A percentile compares a stretch with the other conserved stretches of the same genome.
These are phyloP conservation scores for Aradophagus sp. DNA, from an alignment of 1,140 invertebrate genomes.

Conservation along the genomic window DNA sequence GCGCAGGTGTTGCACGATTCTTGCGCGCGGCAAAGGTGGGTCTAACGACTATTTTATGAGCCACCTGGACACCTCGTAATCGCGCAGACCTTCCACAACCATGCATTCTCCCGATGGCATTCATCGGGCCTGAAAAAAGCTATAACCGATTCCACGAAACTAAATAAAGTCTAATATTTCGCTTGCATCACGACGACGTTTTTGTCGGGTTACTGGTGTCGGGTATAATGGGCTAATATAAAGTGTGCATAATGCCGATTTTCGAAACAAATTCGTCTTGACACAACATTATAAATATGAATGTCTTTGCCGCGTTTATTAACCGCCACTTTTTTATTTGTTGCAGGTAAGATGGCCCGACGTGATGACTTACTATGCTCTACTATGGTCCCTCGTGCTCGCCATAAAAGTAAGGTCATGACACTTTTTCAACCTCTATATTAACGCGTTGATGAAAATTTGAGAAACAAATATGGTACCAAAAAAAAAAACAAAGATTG, in stretches of 20 bases:
- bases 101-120: conserved; percentile 46
- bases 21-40: conserved; percentile 49
- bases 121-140: conserved; percentile 37
- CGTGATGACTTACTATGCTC: too few relatives aligned
- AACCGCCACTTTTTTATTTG: conserved; percentile 18
- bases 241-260: conserved; percentile 24
- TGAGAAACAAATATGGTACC: too few relatives aligned
- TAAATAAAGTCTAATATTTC: conserved; percentile 47
- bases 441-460: too few relatives aligned
- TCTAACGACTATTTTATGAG: conserved; percentile 64
- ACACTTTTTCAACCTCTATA: too few relatives aligned
- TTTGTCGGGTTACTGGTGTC: conserved; percentile 16
- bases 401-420: too few relatives aligned
- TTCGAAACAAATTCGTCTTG: conserved; percentile 16
- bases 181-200: conserved; percentile 20
- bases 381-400: too few relatives aligned
- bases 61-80: conserved; percentile 61
- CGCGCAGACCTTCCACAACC: conserved; percentile 33
- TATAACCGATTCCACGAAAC: conserved; percentile 56
- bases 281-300: conserved; percentile 25
- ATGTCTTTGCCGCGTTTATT: conserved; percentile 12
- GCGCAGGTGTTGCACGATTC: conserved; percentile 54
- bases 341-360: conserved; percentile 52
- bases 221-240: conserved; percentile 11
- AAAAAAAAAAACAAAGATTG: too few relatives aligned